Evolutionary conservation across 2,888 invertebrate genomes (phyloP).

Genomic region (Ophioninae sp.): DNA sequence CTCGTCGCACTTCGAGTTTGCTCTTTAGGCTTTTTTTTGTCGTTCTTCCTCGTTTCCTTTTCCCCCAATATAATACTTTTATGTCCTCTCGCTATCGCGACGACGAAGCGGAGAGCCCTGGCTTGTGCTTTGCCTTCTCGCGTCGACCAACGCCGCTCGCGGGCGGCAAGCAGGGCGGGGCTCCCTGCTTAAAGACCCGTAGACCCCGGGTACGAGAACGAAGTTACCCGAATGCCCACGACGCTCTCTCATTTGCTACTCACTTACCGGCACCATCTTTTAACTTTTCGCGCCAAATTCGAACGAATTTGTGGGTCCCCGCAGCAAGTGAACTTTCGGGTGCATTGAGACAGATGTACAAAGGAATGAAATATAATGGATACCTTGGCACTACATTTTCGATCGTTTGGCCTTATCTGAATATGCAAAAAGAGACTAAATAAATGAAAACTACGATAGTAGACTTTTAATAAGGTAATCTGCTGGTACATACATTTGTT

Average conservation of each 20-base stretch:
- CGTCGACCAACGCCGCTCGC: conserved; percentile 62
- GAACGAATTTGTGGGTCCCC: conserved; percentile 3
- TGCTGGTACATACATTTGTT: too few relatives aligned
- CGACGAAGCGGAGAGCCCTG: conserved; percentile 59
- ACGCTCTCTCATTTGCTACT: conserved; percentile 9
- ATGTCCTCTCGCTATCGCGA: conserved; percentile 57
- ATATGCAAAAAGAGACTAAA: too few relatives aligned
- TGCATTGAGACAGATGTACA: not conserved
- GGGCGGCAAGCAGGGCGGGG: conserved; percentile 78
- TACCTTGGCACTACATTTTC: not conserved
- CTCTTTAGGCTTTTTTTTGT: conserved; percentile 5
- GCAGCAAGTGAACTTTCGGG: not conserved
- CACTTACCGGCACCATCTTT: not conserved
- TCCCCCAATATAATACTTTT: conserved; percentile 24
- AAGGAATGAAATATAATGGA: not conserved
- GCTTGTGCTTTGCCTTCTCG: conserved; percentile 54
- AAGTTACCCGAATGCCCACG: conserved; percentile 51
- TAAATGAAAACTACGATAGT: too few relatives aligned
- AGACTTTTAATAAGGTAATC: too few relatives aligned
- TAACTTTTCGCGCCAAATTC: conserved; percentile 37
- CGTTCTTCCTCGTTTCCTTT: conserved; percentile 17
- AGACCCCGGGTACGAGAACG: conserved; percentile 72
- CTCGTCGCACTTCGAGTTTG: conserved; percentile 16
- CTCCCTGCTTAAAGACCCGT: conserved; percentile 75
- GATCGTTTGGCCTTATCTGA: too few relatives aligned